A percentile compares a stretch with the other conserved stretches of the same genome.
phyloP scores from a whole-genome alignment of 2,797 vertebrate genomes.

The Adelosebastes latens region DNA sequence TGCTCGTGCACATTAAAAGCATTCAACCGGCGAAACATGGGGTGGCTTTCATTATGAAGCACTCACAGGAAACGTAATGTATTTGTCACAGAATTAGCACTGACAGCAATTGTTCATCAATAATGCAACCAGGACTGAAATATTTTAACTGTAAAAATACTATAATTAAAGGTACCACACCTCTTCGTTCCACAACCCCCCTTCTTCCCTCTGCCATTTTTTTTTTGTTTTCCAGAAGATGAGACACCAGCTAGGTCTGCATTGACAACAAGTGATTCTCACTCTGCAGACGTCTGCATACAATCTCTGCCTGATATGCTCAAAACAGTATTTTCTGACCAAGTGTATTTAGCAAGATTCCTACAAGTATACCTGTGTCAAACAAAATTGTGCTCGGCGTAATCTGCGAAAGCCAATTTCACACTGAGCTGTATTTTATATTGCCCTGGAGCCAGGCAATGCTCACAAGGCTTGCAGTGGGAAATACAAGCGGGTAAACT shows the following conservation, averaged over 20 bases:
- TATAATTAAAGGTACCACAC: not conserved
- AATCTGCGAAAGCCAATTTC: conserved; percentile 30
- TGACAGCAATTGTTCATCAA: not conserved
- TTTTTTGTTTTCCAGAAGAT: not conserved
- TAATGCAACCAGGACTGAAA: not conserved
- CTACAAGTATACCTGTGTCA: conserved; percentile 8
- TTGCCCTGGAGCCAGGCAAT: conserved; percentile 17
- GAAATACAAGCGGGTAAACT: conserved; percentile 14
- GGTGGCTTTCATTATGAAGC: not conserved
- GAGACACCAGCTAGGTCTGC: not conserved
- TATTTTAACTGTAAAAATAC: not conserved
- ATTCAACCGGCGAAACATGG: not conserved
- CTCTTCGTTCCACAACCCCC: not conserved
- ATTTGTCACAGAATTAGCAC: not conserved
- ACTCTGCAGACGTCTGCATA: not conserved
- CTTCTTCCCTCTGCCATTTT: not conserved
- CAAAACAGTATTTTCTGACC: not conserved
- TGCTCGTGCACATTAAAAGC: not conserved
- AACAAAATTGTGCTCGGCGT: not conserved
- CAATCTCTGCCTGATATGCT: not conserved
- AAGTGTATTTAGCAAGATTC: not conserved
- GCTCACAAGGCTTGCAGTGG: not conserved
- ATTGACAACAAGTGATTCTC: not conserved
- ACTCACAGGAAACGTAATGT: not conserved
- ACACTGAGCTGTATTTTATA: conserved; percentile 22